These are phyloP conservation scores for Caenorhabditis inopinata DNA, from an alignment of 1,140 invertebrate genomes.

Conservation along the genomic window DNA sequence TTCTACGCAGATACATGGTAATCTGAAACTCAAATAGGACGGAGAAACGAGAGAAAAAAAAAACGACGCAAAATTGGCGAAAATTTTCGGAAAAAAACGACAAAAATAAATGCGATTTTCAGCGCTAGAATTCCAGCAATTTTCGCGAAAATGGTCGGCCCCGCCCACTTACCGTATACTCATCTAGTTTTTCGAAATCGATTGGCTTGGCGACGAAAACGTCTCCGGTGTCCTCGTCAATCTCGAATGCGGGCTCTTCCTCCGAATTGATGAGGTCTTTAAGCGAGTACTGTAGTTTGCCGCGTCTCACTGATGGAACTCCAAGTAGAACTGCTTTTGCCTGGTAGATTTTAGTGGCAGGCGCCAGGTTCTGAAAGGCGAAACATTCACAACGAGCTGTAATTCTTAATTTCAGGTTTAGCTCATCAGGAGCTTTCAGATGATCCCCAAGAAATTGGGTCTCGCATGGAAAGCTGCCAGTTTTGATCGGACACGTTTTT, in stretches of 20 bases:
- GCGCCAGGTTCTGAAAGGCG: background rate
- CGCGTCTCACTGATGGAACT: background rate
- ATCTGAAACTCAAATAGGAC: background rate
- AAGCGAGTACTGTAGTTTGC: background rate
- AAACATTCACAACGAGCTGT: too few species aligned
- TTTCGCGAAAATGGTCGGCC: too few species aligned
- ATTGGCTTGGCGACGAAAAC: background rate
- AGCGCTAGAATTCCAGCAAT: too few species aligned
- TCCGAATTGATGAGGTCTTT: background rate
- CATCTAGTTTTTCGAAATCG: background rate
- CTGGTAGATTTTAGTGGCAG: background rate
- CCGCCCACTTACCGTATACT: constrained; percentile 14
- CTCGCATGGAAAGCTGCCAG: too few species aligned
- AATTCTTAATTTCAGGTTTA: too few species aligned
- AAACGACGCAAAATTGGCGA: background rate
- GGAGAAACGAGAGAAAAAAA: background rate
- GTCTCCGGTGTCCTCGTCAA: background rate
- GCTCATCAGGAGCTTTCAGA: too few species aligned
- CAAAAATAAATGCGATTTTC: too few species aligned
- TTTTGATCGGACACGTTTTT: too few species aligned
- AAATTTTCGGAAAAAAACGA: too few species aligned
- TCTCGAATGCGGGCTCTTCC: background rate
- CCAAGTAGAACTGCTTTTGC: background rate
- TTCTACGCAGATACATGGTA: background rate
- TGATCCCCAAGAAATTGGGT: too few species aligned